Percentiles rank a stretch among this genome's conserved stretches.
Evolutionary conservation across 2,113 vertebrate genomes (phyloP).

Genomic region (Orthonyx spaldingii): DNA sequence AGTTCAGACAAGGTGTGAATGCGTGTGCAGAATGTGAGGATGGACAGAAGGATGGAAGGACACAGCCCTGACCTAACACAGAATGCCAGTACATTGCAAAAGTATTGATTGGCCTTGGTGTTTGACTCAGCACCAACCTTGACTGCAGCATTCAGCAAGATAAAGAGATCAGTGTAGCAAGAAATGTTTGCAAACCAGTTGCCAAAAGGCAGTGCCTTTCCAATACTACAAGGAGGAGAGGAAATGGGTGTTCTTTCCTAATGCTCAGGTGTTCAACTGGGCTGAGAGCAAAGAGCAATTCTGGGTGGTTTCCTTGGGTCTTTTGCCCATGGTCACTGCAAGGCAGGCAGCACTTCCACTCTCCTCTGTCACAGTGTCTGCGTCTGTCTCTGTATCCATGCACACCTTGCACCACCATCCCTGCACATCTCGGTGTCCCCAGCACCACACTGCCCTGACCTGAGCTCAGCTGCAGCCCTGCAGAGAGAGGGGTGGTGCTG

Average conservation of each 20-base stretch:
- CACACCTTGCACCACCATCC: background rate
- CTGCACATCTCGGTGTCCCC: rapidly evolving
- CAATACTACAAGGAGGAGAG: background rate
- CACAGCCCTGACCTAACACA: background rate
- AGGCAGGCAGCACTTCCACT: background rate
- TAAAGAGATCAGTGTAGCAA: background rate
- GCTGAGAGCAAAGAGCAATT: background rate
- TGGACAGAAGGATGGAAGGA: background rate
- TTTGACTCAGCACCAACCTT: background rate
- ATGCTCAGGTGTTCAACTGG: background rate
- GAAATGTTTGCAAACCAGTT: background rate
- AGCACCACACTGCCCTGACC: rapidly evolving
- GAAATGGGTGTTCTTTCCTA: background rate
- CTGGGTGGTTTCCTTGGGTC: background rate
- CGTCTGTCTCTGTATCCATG: background rate
- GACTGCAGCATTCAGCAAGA: background rate
- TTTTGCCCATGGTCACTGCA: background rate
- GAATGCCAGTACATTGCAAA: background rate
- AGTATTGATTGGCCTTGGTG: background rate
- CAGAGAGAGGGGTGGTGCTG: background rate
- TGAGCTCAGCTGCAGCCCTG: background rate
- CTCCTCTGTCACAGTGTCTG: background rate
- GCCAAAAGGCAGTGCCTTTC: background rate
- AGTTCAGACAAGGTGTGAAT: background rate
- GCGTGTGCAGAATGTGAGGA: background rate